phyloP scores from a whole-genome alignment of 2,888 invertebrate genomes.

The Tetheella fluctuosa region DNA sequence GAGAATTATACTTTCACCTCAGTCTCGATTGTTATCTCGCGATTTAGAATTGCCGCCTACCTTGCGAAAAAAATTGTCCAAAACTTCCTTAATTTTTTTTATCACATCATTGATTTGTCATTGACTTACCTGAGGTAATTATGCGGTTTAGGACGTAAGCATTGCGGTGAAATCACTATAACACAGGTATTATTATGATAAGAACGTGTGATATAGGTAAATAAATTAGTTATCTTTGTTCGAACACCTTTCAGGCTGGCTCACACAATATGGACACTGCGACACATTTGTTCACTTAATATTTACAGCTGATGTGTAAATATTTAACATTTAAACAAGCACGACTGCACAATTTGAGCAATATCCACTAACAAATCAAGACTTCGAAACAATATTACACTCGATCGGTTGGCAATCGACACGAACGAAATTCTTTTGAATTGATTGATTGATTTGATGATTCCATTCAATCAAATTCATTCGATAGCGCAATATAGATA shows the following conservation, averaged over 20 bases:
- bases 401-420: constrained; percentile 61
- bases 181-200: constrained; percentile 57
- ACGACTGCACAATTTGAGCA: constrained; percentile 46
- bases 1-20: constrained; percentile 50
- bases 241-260: constrained; percentile 41
- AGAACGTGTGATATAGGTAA: constrained; percentile 57
- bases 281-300: constrained; percentile 48
- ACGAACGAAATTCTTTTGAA: constrained; percentile 46
- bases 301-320: constrained; percentile 44
- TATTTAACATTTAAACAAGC: constrained; percentile 43
- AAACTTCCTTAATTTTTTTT: not conserved
- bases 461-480: constrained; percentile 31
- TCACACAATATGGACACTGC: constrained; percentile 58
- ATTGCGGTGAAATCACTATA: constrained; percentile 56
- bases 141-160: constrained; percentile 51
- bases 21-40: constrained; percentile 41
- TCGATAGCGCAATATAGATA: constrained; percentile 18
- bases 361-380: constrained; percentile 41
- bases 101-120: too few relatives aligned
- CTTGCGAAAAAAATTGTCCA: constrained; percentile 14
- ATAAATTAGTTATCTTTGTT: constrained; percentile 55
- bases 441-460: constrained; percentile 63
- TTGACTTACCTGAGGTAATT: constrained; percentile 59
- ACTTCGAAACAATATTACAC: constrained; percentile 45
- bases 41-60: constrained; percentile 27